Evolutionary conservation across 2,797 vertebrate species (phyloP).

Genomic region (Champsocephalus esox): DNA sequence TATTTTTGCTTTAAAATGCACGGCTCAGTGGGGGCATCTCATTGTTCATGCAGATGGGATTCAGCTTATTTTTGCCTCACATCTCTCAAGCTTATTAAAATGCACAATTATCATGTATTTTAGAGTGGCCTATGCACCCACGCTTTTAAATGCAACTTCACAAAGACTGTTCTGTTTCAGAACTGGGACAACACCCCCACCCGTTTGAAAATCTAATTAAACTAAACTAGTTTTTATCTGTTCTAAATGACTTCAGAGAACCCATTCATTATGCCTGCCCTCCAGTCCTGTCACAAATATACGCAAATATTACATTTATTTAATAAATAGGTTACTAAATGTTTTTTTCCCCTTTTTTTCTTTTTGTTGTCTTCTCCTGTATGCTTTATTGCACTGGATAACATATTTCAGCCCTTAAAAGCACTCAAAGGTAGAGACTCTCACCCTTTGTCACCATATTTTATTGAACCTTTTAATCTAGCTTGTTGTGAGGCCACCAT

Average conservation of each 20-base stretch:
- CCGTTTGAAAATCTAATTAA: constrained; percentile 89
- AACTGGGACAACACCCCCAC: constrained; percentile 87
- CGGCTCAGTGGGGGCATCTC: neutral
- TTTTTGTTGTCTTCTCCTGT: constrained; percentile 69
- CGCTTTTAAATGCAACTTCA: constrained; percentile 84
- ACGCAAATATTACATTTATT: constrained; percentile 85
- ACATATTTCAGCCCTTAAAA: constrained; percentile 24
- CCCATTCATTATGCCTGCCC: constrained; percentile 87
- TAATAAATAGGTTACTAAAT: constrained; percentile 88
- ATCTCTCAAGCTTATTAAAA: constrained; percentile 68
- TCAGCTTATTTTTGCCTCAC: constrained; percentile 37
- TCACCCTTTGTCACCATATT: constrained; percentile 24
- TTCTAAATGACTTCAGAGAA: constrained; percentile 89
- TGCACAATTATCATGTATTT: constrained; percentile 76
- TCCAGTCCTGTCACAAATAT: constrained; percentile 88
- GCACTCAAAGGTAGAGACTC: constrained; percentile 13
- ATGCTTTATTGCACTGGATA: constrained; percentile 42
- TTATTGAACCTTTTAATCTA: constrained; percentile 70
- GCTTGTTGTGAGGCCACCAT: constrained; percentile 54
- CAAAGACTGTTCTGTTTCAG: constrained; percentile 80
- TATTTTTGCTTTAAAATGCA: neutral
- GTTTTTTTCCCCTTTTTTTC: constrained; percentile 28
- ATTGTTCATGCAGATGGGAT: constrained; percentile 38
- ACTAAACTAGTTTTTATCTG: constrained; percentile 90
- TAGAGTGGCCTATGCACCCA: constrained; percentile 72